These are phyloP conservation scores for Drosophila flavopinicola DNA, from an alignment of 2,888 invertebrate species.

Conservation along the genomic window DNA sequence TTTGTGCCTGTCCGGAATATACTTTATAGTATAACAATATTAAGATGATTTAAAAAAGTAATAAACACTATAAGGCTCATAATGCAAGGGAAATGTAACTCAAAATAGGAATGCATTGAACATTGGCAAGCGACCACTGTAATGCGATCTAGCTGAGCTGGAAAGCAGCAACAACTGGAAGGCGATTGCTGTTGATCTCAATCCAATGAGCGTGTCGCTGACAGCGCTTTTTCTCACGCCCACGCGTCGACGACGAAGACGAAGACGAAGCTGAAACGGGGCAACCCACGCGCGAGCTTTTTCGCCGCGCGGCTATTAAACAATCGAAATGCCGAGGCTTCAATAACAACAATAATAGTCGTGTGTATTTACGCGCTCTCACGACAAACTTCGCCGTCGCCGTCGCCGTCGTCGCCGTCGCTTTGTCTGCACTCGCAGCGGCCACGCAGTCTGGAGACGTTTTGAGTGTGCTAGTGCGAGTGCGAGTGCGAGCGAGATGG, in stretches of 20 bases:
- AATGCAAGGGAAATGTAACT: too few species aligned
- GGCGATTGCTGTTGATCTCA: conserved; percentile 20
- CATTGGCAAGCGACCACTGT: not conserved
- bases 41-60: too few species aligned
- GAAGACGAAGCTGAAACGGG: conserved; percentile 10
- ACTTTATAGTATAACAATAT: too few species aligned
- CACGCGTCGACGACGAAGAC: conserved; percentile 14
- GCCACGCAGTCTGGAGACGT: conserved; percentile 65
- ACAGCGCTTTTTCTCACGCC: conserved; percentile 59
- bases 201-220: not conserved
- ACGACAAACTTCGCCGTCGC: conserved; percentile 9
- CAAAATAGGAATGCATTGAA: too few species aligned
- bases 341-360: conserved; percentile 23
- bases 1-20: too few species aligned
- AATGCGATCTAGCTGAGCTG: not conserved
- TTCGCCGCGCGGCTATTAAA: conserved; percentile 51
- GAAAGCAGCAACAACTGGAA: conserved; percentile 3
- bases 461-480: conserved; percentile 7
- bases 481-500: conserved; percentile 21
- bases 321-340: conserved; percentile 65
- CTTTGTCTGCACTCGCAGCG: conserved; percentile 44
- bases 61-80: too few species aligned
- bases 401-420: conserved; percentile 15
- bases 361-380: conserved; percentile 26
- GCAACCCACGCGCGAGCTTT: conserved; percentile 61